These are phyloP conservation scores for Hipparchia sbordonii DNA, from an alignment of 2,888 invertebrate genomes.

Conservation along the genomic window DNA sequence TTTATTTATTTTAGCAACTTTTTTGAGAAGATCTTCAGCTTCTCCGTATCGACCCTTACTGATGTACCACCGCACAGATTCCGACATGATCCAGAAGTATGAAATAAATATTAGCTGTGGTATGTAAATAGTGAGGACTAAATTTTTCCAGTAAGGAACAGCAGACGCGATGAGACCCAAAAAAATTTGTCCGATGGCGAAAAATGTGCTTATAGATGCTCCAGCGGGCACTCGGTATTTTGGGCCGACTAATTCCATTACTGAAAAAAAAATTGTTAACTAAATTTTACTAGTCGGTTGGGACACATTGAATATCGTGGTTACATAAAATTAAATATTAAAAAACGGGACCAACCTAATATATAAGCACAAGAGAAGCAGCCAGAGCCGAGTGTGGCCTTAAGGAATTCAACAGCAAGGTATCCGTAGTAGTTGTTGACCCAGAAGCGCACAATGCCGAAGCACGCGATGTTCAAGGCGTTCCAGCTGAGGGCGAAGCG, in stretches of 20 bases:
- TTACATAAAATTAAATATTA: neutral
- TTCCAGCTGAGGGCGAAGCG: slow-evolving; percentile 80
- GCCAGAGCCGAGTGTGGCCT: slow-evolving; percentile 85
- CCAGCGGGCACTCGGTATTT: slow-evolving; percentile 85
- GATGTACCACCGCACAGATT: slow-evolving; percentile 87
- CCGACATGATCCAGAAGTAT: slow-evolving; percentile 85
- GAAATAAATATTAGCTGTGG: slow-evolving; percentile 84
- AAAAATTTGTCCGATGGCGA: slow-evolving; percentile 84
- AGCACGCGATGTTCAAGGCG: slow-evolving; percentile 82
- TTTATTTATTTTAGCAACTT: slow-evolving; percentile 81
- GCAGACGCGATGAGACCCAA: slow-evolving; percentile 84
- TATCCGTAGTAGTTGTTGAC: slow-evolving; percentile 85
- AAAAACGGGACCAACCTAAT: slow-evolving; percentile 71
- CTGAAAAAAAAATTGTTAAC: slow-evolving; percentile 53
- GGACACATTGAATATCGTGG: neutral
- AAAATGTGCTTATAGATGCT: slow-evolving; percentile 84
- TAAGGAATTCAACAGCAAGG: slow-evolving; percentile 85
- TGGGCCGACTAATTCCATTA: slow-evolving; percentile 86
- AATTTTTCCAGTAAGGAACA: slow-evolving; percentile 83
- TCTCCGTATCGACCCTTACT: slow-evolving; percentile 84
- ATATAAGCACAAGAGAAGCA: slow-evolving; percentile 88
- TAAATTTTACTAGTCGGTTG: no score
- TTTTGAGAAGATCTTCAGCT: slow-evolving; percentile 79
- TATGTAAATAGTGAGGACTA: slow-evolving; percentile 83
- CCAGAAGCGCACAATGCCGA: slow-evolving; percentile 83